Evolutionary conservation across 2,797 vertebrate genomes (phyloP), one percentile per base, ranked within the genome.

Genomic region (Channa striata): DNA sequence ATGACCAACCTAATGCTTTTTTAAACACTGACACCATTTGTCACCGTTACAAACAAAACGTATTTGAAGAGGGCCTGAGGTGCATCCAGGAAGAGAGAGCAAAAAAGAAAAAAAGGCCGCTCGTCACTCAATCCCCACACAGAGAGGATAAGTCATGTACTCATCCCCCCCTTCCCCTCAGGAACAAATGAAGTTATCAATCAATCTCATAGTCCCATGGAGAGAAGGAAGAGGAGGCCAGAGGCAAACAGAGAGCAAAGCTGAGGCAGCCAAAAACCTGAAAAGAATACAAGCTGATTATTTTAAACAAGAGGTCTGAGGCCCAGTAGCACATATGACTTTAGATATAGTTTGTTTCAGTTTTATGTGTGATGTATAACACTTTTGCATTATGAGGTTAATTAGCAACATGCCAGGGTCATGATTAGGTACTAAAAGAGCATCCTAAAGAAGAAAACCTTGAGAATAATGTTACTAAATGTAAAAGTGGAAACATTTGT

Each of bases 181-280:
- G 86, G 74, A 87, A 86, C 82, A 91, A 92, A 90, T 87, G 65
- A 90, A 88, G 87, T 90, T 91, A 94, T 94, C 92, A 92, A 93
- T 94, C 93, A 94, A 86, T 58, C 75, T 21, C 40, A 49, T 25
- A 1, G 48, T 81, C 83, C 77, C 79, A 80, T 13, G 9, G 86
- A 81, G 89, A 85, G 67, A 81, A 65, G 82, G 78, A 84, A 77
- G 70, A 68, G 57, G 68, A 47, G 72, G 74, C 84, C 84, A 84
- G 77, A 79, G 77, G 71, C 74, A 77, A 17, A 58, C 47, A 50
- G 51, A 77, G 61, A 80, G 78, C 68, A 74, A 37, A 48, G 78
- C 78, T 61, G 83, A 82, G 68, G 67, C 23, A 1, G 64, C 54
- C 64, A 56, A 73, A 84, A 81, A 56, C 51, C 72, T 53, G 11